phyloP scores from a whole-genome alignment of 2,888 invertebrate genomes.

The Rugalucina vietnamica region DNA sequence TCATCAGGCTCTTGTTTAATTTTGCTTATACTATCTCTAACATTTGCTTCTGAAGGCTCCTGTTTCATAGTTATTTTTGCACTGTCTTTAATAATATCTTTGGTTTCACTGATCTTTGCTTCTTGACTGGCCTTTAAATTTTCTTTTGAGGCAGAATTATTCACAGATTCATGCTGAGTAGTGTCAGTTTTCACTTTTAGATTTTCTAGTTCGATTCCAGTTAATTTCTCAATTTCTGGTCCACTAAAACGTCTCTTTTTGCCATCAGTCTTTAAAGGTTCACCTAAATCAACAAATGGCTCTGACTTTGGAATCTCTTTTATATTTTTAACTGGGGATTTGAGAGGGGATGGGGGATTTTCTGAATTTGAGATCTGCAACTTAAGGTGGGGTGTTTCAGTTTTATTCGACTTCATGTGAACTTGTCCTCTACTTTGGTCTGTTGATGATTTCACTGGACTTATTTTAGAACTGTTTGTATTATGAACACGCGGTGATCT shows the following conservation, averaged over 20 bases:
- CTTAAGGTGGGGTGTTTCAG: background rate
- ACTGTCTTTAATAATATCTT: too few relatives aligned
- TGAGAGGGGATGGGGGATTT: background rate
- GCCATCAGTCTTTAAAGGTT: background rate
- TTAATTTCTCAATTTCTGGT: background rate
- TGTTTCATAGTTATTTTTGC: background rate
- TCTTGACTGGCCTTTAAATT: too few relatives aligned
- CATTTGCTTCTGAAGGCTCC: too few relatives aligned
- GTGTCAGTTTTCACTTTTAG: too few relatives aligned
- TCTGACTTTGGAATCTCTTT: constrained; percentile 6
- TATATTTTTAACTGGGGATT: constrained; percentile 4
- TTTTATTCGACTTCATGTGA: background rate
- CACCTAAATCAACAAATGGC: background rate
- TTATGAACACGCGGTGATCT: constrained; percentile 6
- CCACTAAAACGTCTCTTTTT: background rate
- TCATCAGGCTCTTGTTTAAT: too few relatives aligned
- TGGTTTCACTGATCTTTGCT: too few relatives aligned
- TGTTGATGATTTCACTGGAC: background rate
- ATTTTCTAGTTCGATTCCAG: too few relatives aligned
- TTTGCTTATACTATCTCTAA: too few relatives aligned
- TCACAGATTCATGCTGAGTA: too few relatives aligned
- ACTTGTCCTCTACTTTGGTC: background rate
- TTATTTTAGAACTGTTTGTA: constrained; percentile 5
- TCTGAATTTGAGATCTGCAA: background rate
- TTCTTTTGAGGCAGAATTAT: too few relatives aligned